These are phyloP conservation scores for Tamandua tetradactyla DNA, from an alignment of 2,797 vertebrate species.

Conservation along the genomic window DNA sequence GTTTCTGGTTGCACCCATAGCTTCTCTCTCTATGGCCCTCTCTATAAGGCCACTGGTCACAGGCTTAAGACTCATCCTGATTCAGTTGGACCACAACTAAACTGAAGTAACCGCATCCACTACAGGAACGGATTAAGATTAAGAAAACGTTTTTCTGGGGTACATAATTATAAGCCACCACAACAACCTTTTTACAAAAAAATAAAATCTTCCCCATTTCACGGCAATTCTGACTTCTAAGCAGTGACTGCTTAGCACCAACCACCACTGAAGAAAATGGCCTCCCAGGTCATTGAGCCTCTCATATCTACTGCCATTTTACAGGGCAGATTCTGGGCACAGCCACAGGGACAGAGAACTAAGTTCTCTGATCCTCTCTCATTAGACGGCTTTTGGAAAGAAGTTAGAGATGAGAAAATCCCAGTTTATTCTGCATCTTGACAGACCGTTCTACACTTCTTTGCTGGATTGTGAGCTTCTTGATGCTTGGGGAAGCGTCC, in stretches of 20 bases:
- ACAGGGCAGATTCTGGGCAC: not conserved
- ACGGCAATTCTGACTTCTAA: not conserved
- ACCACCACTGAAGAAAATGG: not conserved
- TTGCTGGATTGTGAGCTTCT: not conserved
- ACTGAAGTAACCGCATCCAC: no score
- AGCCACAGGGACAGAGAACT: not conserved
- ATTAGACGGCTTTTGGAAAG: not conserved
- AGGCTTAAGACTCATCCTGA: no score
- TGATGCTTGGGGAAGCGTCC: not conserved
- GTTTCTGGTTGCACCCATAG: no score
- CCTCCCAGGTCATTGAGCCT: no score
- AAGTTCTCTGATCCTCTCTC: not conserved
- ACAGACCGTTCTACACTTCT: not conserved
- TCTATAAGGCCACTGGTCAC: no score
- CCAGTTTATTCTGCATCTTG: not conserved
- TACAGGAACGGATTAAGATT: no score
- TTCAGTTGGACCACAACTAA: no score
- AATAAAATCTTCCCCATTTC: not conserved
- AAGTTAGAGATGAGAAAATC: not conserved
- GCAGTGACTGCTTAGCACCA: rapidly evolving
- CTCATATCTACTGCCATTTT: not conserved
- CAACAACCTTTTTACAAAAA: not conserved
- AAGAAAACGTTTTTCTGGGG: no score
- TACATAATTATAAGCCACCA: no score
- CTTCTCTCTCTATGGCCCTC: no score